These are phyloP conservation scores for Notospermus geniculatus DNA, from an alignment of 1,140 invertebrate genomes.

Conservation along the genomic window DNA sequence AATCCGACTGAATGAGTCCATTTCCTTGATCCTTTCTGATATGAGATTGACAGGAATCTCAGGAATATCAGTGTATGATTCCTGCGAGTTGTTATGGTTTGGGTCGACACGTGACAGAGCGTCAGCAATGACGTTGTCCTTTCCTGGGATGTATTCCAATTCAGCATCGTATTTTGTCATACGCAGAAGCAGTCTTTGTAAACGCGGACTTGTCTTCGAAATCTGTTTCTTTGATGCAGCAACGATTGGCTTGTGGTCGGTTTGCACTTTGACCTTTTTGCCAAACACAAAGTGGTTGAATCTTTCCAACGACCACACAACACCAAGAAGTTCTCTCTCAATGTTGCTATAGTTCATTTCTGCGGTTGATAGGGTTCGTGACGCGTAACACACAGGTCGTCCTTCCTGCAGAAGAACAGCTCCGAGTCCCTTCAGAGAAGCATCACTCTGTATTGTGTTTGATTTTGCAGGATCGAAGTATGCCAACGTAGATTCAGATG, in stretches of 20 bases:
- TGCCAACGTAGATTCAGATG: constrained; percentile 14
- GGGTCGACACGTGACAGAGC: too few species aligned
- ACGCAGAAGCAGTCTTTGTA: too few species aligned
- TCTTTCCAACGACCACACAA: constrained; percentile 51
- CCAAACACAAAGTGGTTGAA: constrained; percentile 54
- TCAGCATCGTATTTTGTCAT: too few species aligned
- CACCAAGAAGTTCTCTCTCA: constrained; percentile 55
- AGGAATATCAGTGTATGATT: too few species aligned
- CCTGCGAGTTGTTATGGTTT: too few species aligned
- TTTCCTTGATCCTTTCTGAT: too few species aligned
- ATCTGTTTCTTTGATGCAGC: too few species aligned
- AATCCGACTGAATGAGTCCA: too few species aligned
- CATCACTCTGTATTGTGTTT: constrained; percentile 21
- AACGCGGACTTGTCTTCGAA: too few species aligned
- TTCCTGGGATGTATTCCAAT: too few species aligned
- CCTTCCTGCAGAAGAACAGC: constrained; percentile 50
- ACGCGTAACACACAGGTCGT: constrained; percentile 52
- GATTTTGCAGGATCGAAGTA: constrained; percentile 14
- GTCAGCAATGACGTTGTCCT: too few species aligned
- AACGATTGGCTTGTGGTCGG: constrained; percentile 51
- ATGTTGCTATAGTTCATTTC: constrained; percentile 56
- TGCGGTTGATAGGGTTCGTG: constrained; percentile 42
- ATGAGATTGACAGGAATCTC: too few species aligned
- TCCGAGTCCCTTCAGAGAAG: constrained; percentile 38
- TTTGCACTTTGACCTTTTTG: constrained; percentile 36